Evolutionary conservation across 2,113 vertebrate genomes (phyloP), one percentile per base, ranked within the genome.

Genomic region (Phoenicopterus ruber): DNA sequence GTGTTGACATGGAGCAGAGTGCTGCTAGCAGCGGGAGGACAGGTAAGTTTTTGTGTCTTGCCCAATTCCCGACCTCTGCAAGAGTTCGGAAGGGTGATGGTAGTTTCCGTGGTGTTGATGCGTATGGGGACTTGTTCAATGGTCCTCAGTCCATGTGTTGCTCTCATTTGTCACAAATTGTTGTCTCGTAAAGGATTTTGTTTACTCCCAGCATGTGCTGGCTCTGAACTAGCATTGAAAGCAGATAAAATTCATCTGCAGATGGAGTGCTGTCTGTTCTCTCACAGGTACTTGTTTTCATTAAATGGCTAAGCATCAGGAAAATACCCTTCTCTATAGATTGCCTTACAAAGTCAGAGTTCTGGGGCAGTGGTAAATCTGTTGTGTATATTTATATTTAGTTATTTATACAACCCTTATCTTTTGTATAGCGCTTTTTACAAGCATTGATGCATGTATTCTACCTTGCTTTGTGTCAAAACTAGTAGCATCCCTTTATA

Each of bases 191-290:
- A 90, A 2, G n/a, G 69, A 58, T 91, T 87, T 96, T 95, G 78
- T 94, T 95, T 94, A 91, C 55, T 91, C 74, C 47, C 73, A 88
- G 78, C 78, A 19, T 93, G 73, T 89, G 83, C 93, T 97, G 93
- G 62, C 93, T 94, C 82, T 86, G 87, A 95, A 54, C 73, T 95
- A 58, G 81, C 81, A 44, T 6, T 62, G 69, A 91, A 91, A 90
- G 81, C 73, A 80, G 81, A 82, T 93, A 82, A 72, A 91, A 95
- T 94, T 91, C 50, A 94, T 82, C 91, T 96, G 81, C 87, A 94
- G 86, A 91, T 87, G 74, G 87, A 95, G 54, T 70, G 81, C 81
- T 96, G 70, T 93, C 89, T 94, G 71, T 80, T 95, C 74, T 73
- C 62, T 89, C 82, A 18, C 46, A 95, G 74, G 74, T 95, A 61